phyloP scores from a whole-genome alignment of 2,113 vertebrate genomes.

The Melospiza melodia region DNA sequence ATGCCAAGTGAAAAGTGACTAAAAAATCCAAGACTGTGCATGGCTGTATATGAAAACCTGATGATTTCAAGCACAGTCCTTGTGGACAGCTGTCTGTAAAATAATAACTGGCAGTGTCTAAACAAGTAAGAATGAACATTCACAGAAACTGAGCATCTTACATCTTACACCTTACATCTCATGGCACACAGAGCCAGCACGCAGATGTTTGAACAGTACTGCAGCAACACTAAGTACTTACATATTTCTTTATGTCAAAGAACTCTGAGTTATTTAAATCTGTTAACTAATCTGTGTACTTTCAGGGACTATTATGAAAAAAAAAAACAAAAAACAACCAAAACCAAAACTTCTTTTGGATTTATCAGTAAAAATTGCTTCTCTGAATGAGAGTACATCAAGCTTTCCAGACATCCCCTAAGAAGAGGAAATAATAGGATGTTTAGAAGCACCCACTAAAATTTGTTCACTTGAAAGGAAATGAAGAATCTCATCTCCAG shows the following conservation, averaged over 20 bases:
- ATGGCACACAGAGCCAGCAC: neutral
- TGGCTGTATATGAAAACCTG: neutral
- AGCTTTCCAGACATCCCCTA: neutral
- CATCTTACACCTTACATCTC: neutral
- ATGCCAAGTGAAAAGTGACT: neutral
- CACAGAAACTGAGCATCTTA: neutral
- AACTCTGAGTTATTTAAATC: neutral
- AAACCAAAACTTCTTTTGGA: neutral
- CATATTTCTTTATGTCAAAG: neutral
- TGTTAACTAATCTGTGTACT: neutral
- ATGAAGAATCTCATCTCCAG: neutral
- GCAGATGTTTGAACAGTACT: neutral
- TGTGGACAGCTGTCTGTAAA: neutral
- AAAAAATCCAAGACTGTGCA: rapidly evolving
- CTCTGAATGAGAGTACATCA: neutral
- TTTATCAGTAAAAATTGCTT: neutral
- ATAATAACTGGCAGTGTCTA: neutral
- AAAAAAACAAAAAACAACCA: neutral
- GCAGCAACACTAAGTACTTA: neutral
- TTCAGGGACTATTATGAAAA: neutral
- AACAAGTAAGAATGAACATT: neutral
- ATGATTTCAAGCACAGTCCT: neutral
- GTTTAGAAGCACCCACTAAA: neutral
- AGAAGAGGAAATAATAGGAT: neutral
- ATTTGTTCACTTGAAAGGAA: neutral